phyloP scores from a whole-genome alignment of 2,797 vertebrate genomes.

The Sparidentex hasta region DNA sequence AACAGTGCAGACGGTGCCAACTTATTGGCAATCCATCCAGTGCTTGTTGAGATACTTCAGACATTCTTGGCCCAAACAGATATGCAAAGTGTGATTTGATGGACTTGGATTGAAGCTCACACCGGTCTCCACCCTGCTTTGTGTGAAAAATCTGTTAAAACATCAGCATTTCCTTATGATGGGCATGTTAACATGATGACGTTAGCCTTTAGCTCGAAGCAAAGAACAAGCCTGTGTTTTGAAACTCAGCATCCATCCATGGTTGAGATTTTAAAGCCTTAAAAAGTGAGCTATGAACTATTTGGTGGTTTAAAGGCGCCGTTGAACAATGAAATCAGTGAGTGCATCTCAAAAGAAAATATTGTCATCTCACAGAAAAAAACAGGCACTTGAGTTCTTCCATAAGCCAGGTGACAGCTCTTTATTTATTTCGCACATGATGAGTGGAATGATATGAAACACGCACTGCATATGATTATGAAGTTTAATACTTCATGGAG shows the following conservation, averaged over 20 bases:
- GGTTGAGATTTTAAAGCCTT: neutral
- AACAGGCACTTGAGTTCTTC: neutral
- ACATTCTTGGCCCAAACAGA: too few species aligned
- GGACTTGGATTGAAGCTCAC: neutral
- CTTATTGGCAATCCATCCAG: neutral
- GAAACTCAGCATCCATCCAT: neutral
- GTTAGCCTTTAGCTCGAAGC: neutral
- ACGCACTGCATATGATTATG: slow-evolving; percentile 2
- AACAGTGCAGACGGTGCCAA: neutral
- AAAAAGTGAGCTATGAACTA: neutral
- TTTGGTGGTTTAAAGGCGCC: neutral
- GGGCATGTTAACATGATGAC: too few species aligned
- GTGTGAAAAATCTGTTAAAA: neutral
- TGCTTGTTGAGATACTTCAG: neutral
- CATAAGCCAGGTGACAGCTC: neutral
- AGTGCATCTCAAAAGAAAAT: neutral
- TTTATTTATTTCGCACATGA: neutral
- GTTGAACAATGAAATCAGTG: neutral
- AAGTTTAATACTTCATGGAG: slow-evolving; percentile 27
- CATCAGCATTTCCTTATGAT: neutral
- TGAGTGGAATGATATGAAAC: slow-evolving; percentile 25
- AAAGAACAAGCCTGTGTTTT: neutral
- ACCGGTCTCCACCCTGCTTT: neutral
- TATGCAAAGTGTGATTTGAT: neutral
- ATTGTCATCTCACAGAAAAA: neutral